Evolutionary conservation across 2,888 invertebrate genomes (phyloP).

Genomic region (Hymenopus coronatus): DNA sequence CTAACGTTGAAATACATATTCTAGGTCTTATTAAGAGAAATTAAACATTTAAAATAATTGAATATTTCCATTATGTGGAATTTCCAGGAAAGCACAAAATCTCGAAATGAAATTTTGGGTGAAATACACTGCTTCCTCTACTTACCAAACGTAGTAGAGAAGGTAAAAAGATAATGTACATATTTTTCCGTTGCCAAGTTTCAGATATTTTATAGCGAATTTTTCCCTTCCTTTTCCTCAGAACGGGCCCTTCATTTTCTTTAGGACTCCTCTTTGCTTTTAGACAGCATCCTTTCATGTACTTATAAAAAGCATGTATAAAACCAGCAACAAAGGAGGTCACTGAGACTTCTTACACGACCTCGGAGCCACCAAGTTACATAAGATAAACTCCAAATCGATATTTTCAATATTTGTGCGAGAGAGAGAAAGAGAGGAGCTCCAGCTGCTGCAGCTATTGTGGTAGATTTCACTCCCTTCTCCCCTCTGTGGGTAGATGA

Average conservation of each 20-base stretch:
- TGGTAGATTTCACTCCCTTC: background rate
- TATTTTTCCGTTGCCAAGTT: too few species aligned
- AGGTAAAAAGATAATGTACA: too few species aligned
- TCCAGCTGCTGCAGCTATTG: background rate
- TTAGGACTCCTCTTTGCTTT: background rate
- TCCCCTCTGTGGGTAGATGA: background rate
- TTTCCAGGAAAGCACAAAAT: too few species aligned
- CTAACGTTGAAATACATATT: too few species aligned
- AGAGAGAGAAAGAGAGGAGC: background rate
- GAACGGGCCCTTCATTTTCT: background rate
- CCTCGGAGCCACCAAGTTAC: background rate
- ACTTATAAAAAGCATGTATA: background rate
- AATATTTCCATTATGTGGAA: too few species aligned
- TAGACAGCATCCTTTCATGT: background rate
- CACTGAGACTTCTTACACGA: background rate
- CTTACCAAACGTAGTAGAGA: too few species aligned
- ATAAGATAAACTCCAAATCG: background rate
- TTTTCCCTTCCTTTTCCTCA: too few species aligned
- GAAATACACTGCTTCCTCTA: too few species aligned
- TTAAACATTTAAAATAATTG: too few species aligned
- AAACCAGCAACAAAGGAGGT: background rate
- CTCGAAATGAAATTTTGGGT: too few species aligned
- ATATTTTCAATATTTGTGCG: slow-evolving; percentile 5
- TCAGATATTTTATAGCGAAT: too few species aligned
- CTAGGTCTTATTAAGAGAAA: too few species aligned